Base-by-base conservation (phyloP, 2,888 invertebrate genomes). In the Torymus aiolomorphi region DNA sequence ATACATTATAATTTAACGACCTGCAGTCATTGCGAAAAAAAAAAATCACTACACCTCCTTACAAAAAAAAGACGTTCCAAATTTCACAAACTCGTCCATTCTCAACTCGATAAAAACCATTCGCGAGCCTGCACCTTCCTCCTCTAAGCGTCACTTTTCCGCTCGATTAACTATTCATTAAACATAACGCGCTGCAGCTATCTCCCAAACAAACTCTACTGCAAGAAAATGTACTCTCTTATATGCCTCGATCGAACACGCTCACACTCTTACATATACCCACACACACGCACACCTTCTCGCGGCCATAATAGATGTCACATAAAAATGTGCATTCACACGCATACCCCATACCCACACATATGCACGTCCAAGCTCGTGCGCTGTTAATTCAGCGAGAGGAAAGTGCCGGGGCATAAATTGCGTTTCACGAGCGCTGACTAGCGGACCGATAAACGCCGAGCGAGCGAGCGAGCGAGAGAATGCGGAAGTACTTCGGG, bases 401-500 rank as follows among this genome's bases (percentile, higher is more conserved):
- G 78, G 82, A 83, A 83, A 84, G 84, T 78, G 77, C 84, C 80
- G 81, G 78, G 83, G 82, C 83, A 85, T 85, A 84, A 85, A 84
- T 85, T 83, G 82, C 83, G 78, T 81, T 84, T 75, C 82, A 80
- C 83, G 85, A 83, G 82, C 79, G 82, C 81, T 81, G 83, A 81
- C 83, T 82, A 83, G 85, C 84, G 84, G 78, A 80, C 85, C 85
- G 83, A 84, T 84, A 84, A 85, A 84, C 78, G 80, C 52, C n/a
- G 49, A 51, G 54, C 63, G 57, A 49, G 42, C 16, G 72, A 49
- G 14, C 71, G 76, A 56, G 31, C 65, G 18, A 42, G 78, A 82
- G 84, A 85, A 85, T 85, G 85, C 85, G 85, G 85, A 85, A 84
- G 83, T 82, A 76, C 67, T 70, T 78, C 77, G 80, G 80, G 82